phyloP scores from a whole-genome alignment of 35 echinoderm and acorn worm genomes.

The Nesometra sesokonis region DNA sequence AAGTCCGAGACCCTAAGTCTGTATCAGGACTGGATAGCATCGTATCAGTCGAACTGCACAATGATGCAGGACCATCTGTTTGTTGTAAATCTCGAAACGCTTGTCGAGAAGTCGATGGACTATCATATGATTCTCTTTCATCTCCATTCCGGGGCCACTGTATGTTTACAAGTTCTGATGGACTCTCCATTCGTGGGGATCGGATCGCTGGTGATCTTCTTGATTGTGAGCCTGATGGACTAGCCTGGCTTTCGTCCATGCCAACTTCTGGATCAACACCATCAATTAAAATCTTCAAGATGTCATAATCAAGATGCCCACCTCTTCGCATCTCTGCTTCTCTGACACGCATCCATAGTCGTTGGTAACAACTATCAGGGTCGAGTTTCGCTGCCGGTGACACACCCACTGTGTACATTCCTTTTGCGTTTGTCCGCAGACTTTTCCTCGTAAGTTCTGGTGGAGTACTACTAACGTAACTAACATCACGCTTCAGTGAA shows the following conservation, averaged over 20 bases:
- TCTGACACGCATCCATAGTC: conserved; percentile 44
- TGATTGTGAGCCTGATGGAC: background rate
- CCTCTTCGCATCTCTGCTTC: conserved; percentile 47
- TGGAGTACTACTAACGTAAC: conserved; percentile 45
- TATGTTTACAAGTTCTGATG: background rate
- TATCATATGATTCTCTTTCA: background rate
- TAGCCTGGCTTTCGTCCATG: background rate
- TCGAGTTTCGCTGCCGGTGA: background rate
- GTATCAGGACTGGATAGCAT: conserved; percentile 54
- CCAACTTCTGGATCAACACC: conserved; percentile 38
- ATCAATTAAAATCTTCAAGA: conserved; percentile 44
- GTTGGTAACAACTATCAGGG: conserved; percentile 33
- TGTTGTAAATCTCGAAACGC: background rate
- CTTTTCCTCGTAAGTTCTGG: conserved; percentile 38
- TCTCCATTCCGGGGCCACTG: background rate
- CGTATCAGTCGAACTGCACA: conserved; percentile 58
- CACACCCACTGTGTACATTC: background rate
- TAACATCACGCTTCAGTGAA: conserved; percentile 40
- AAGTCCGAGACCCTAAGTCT: conserved; percentile 27
- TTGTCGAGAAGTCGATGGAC: background rate
- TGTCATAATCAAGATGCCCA: conserved; percentile 48
- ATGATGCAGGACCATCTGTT: background rate
- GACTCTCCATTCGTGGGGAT: background rate
- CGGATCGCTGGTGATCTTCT: background rate
- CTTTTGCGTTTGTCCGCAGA: conserved; percentile 20